These are phyloP conservation scores for Nematopogon swammerdamellus DNA, from an alignment of 2,888 invertebrate genomes.

Conservation along the genomic window DNA sequence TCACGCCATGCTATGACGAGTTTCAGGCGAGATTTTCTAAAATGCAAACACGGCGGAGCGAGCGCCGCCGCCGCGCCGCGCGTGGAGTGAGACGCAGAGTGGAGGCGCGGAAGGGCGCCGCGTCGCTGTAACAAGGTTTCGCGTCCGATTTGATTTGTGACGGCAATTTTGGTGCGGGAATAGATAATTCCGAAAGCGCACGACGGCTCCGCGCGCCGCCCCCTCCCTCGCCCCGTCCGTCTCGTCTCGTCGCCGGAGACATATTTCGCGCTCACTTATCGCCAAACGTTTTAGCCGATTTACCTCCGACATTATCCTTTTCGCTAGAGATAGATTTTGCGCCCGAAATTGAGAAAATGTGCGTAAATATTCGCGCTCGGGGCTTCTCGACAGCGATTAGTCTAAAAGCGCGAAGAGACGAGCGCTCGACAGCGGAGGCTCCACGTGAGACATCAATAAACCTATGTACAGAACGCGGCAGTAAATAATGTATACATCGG, in stretches of 20 bases:
- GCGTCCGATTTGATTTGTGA: constrained; percentile 35
- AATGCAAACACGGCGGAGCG: no score
- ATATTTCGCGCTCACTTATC: neutral
- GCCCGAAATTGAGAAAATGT: neutral
- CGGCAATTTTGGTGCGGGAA: constrained; percentile 31
- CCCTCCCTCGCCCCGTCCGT: no score
- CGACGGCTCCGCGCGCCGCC: no score
- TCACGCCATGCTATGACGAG: no score
- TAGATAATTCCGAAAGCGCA: constrained; percentile 20
- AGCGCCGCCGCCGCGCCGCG: no score
- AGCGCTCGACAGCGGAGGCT: no score
- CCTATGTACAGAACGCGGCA: neutral
- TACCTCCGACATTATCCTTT: neutral
- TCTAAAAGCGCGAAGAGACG: neutral
- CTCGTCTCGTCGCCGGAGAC: neutral
- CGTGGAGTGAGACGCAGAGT: no score
- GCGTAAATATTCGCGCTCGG: neutral
- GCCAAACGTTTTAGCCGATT: neutral
- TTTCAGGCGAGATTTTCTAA: no score
- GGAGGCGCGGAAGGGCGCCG: no score
- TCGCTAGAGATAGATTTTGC: neutral
- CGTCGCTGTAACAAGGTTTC: constrained; percentile 41
- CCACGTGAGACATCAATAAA: neutral
- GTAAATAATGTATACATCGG: no score
- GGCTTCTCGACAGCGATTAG: neutral